A percentile compares a stretch with the other conserved stretches of the same genome.
These are phyloP conservation scores for Sebastes jordani DNA, from an alignment of 2,797 vertebrate species.

Conservation along the genomic window DNA sequence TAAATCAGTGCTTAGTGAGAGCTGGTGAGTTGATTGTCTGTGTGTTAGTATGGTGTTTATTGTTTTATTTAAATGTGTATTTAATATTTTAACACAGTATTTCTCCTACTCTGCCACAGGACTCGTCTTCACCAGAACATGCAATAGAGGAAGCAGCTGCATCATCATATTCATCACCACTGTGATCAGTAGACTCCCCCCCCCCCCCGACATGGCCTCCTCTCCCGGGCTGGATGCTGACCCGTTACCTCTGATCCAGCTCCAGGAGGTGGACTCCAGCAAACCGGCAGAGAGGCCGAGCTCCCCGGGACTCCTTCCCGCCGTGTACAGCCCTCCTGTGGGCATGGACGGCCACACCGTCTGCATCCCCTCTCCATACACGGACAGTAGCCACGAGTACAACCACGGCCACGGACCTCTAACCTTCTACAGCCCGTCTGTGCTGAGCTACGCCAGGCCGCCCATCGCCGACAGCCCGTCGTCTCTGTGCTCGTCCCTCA, in stretches of 20 bases:
- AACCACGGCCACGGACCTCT: constrained; percentile 73
- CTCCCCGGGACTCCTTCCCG: constrained; percentile 72
- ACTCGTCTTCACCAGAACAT: constrained; percentile 30
- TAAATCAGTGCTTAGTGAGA: no score
- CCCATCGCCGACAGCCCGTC: constrained; percentile 76
- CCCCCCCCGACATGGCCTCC: constrained; percentile 78
- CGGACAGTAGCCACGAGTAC: constrained; percentile 86
- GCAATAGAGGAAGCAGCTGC: constrained; percentile 38
- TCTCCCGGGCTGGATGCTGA: constrained; percentile 81
- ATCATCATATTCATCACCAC: not conserved
- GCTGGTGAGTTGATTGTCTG: not conserved
- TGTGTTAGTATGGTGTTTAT: not conserved
- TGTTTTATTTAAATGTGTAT: not conserved
- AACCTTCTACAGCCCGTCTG: constrained; percentile 86
- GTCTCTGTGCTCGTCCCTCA: constrained; percentile 76
- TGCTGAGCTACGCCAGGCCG: constrained; percentile 83
- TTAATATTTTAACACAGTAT: not conserved
- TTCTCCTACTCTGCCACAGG: constrained; percentile 27
- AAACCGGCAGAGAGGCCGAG: constrained; percentile 77
- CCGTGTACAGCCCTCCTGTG: constrained; percentile 68
- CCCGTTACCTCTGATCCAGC: constrained; percentile 79
- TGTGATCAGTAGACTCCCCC: not conserved
- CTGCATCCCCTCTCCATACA: constrained; percentile 89
- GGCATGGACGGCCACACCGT: constrained; percentile 84
- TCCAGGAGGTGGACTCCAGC: constrained; percentile 83